Evolutionary conservation across 2,113 vertebrate genomes (phyloP), one percentile per base, ranked within the genome.

Genomic region (Bucco capensis): DNA sequence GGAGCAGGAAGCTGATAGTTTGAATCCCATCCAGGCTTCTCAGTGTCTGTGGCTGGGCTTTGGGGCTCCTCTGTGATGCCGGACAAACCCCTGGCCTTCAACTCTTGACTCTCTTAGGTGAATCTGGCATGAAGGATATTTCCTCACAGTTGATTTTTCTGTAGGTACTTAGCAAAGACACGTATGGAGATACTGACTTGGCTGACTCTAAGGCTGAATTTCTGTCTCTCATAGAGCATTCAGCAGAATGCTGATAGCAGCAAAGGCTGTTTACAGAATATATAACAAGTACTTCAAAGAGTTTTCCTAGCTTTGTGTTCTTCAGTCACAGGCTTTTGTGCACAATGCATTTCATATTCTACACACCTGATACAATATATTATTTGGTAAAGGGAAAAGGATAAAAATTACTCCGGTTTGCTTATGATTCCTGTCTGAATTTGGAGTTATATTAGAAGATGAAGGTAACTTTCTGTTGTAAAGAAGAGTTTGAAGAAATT

Each of bases 221-320:
- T 87, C 27, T 7, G 19, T 47, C 47, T 96, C 51, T 94, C 54
- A 19, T 62, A 73, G 90, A 0, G 3, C 1, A 10, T 70, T 58
- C 88, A 95, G 74, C 71, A 85, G 90, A 96, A 96, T 94, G 90
- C 74, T 95, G 92, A 96, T 87, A 85, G 92, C 67, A 87, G 70
- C 77, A 89, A 87, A 93, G 90, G 82, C 83, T 94, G 93, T 95
- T 96, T 92, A 83, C 82, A 87, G 96, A 96, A 92, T 96, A 87
- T 92, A 62, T 85, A 96, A 93, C 64, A 82, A 70, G 70, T 61
- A 95, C 92, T 93, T 94, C 93, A 96, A 95, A 96, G 94, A 89
- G n/a, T 51, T 94, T 73, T 92, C 69, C 71, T 79, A 53, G 84
- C 93, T 94, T 95, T 96, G 84, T 95, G 78, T 94, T 85, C 67